Evolutionary conservation across 2,888 invertebrate genomes (phyloP), one percentile per base, ranked within the genome.

Genomic region (Nudaria mundana): DNA sequence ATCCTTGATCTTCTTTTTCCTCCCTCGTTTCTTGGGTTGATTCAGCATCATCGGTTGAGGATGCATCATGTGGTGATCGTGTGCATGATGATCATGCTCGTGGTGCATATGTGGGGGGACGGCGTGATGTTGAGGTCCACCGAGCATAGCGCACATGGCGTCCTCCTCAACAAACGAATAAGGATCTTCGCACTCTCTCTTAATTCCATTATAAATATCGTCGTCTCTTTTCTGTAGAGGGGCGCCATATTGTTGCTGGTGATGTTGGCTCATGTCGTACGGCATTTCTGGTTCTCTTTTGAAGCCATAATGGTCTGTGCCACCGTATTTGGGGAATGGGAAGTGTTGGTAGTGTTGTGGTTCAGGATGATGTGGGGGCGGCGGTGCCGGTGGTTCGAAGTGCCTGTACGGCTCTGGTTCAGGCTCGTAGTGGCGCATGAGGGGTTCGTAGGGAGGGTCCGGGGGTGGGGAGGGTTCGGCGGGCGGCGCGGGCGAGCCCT

Each of bases 121-220:
- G 54, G 63, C 56, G 49, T 63, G 68, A 55, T 64, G 70, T 48
- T 63, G 66, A 40, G 62, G 68, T 51, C 71, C 61, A 67, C 84
- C 62, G 62, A 91, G 81, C 71, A 91, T 90, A 34, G 89, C 84
- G 70, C 90, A 89, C 89, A 91, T 90, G 38, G 90, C 89, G 56
- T 95, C 94, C 70, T 95, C 95, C 75, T 95, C 94, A 51, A 96
- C 95, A 81, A 96, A 96, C 68, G 94, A 94, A 79, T 96, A 96
- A 2, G 95, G 95, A 77, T 95, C 95, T 61, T 94, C 93, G 55
- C 91, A 91, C 70, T 92, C 92, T 48, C 92, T 86, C 66, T 92
- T 92, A 58, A 91, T 87, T 28, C 79, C 78, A 40, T 79, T 77
- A 56, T 81, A 88, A 35, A 83, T 56, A 47, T 82, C 83, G 2